These are phyloP conservation scores for Syrmaticus mikado DNA, from an alignment of 2,113 vertebrate species.

Conservation along the genomic window DNA sequence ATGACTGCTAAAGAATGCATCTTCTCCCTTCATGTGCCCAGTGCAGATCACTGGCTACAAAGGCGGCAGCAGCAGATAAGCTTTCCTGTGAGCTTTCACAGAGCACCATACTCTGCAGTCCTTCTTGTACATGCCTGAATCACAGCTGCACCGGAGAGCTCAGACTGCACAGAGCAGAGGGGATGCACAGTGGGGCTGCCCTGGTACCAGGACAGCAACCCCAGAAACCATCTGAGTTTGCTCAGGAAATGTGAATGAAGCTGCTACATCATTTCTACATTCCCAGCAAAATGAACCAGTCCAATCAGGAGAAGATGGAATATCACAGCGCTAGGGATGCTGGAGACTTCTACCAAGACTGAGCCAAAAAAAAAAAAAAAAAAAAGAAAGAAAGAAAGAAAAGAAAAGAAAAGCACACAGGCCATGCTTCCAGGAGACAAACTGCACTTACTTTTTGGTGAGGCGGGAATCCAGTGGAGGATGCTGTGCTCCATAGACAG, in stretches of 20 bases:
- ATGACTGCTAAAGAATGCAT: fast-evolving
- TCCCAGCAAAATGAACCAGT: background rate
- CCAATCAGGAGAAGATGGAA: background rate
- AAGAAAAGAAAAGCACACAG: background rate
- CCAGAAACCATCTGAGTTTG: background rate
- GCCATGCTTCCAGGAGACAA: background rate
- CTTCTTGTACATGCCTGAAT: background rate
- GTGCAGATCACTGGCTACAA: background rate
- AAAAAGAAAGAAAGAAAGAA: no score
- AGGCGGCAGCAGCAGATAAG: background rate
- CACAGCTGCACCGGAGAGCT: background rate
- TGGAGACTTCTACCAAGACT: background rate
- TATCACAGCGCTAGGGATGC: background rate
- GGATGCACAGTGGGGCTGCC: background rate
- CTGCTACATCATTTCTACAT: no score
- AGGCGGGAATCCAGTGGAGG: constrained; percentile 91
- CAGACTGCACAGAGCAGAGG: background rate
- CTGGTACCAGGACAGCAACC: background rate
- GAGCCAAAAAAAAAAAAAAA: background rate
- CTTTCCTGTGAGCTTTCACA: background rate
- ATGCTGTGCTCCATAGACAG: constrained; percentile 96
- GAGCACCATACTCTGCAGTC: background rate
- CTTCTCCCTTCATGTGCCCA: background rate
- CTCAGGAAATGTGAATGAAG: background rate
- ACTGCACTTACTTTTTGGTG: constrained; percentile 87